Base-by-base conservation (phyloP, 2,888 invertebrate genomes). In the Lasioglossum malachurum region DNA sequence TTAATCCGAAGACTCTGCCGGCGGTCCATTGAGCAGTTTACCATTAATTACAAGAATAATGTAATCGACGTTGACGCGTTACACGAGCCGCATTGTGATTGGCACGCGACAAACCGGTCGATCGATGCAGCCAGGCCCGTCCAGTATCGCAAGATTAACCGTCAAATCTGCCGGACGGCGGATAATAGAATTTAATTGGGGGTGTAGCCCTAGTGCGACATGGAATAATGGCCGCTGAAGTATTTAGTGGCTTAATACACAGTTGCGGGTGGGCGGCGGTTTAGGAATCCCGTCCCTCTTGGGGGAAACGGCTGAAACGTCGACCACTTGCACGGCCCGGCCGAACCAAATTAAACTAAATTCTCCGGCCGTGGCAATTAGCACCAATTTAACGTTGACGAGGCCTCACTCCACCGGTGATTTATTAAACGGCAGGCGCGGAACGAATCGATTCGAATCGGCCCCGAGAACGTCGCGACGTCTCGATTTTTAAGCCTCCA, bases 271-370 rank as follows among this genome's bases (percentile, higher is more conserved):
- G 79, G 79, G 71, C 84, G 80, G 86, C 80, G 88, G 86, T 89
- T 87, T 82, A 81, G 87, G 80, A 90, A 78, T 88, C 69, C 77
- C 76, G 87, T 64, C 83, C 46, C 82, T 82, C 83, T 64, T 72
- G 73, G 80, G 86, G 80, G 75, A 19, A 64, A 72, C 75, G 69
- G 71, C 35, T 75, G 80, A 79, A 85, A 80, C 80, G 83, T 64
- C 86, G 82, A 87, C 88, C 89, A 80, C 87, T 83, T 83, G 89
- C 75, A 38, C 49, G 80, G 78, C 79, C 88, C 41, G 69, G 46
- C 74, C 38, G 81, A 90, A 93, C 91, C 91, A 90, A 94, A 93
- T 94, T 93, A 92, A 93, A 94, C 93, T 92, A 93, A 94, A 94
- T 93, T 93, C 92, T 90, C 87, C 89, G 31, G 90, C 90, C 87